Evolutionary conservation across 1,140 invertebrate species (phyloP), one percentile per base, ranked within the genome.

Genomic region (Zaprionus ghesquierei): DNA sequence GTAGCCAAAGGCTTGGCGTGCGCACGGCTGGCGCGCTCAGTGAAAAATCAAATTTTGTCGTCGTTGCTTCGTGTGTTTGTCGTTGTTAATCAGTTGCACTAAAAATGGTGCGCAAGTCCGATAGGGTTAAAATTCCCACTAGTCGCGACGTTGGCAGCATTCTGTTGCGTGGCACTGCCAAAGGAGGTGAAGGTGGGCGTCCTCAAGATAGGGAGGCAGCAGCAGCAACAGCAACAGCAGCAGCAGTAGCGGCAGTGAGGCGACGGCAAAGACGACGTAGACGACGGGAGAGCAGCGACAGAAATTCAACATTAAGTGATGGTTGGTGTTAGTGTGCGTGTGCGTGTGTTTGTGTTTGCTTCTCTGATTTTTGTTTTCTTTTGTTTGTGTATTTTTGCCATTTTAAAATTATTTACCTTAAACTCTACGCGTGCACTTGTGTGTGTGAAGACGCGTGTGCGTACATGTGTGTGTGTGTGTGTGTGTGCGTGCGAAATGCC

Each of bases 41-140:
- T 86, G 59, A 81, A 75, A 63, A 75, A 38, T 68, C n/a, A n/a
- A n/a, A 73, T 72, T 62, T 69, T 70, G 78, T 75, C 71, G 69
- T 50, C 55, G 73, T 69, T 64, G 74, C 53, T 70, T 71, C 25
- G 59, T 73, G 58, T 82, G 35, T 41, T 82, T 89, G n/a, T n/a
- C n/a, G n/a, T 82, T 66, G 68, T 79, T 89, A 89, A 89, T 89
- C 84, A 89, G 84, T 89, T 84, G 79, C 80, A 89, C 86, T 89
- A 89, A 77, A n/a, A 89, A 89, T 89, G 84, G 84, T 89, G 80
- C 84, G 84, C 84, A 89, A 89, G 84, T 89, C 84, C 79, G 84
- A 77, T 89, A 89, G 84, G 89, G 84, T 89, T 84, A 89, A 89
- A 84, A 84, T 79, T 89, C 81, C 77, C 74, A 74, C 69, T 71